Evolutionary conservation across 2,797 vertebrate species (phyloP).

Genomic region (Microchirus variegatus): DNA sequence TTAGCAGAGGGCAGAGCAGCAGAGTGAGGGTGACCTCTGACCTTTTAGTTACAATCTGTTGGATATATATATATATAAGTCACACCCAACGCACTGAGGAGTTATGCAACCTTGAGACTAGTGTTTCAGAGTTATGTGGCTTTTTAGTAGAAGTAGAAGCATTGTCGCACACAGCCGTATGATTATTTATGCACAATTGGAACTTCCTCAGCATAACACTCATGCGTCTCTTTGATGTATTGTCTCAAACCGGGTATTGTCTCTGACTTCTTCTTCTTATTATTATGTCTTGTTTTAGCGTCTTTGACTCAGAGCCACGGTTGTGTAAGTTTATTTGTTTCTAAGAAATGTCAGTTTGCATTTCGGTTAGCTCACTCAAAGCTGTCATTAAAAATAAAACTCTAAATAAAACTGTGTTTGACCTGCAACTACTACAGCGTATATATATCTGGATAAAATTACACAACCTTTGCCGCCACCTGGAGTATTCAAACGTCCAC

Average conservation of each 20-base stretch:
- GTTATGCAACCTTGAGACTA: no score
- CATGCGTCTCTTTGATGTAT: constrained; percentile 52
- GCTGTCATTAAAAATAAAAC: no score
- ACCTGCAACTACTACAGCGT: neutral
- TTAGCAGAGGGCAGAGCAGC: constrained; percentile 15
- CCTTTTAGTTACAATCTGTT: neutral
- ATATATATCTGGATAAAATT: no score
- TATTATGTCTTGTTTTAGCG: constrained; percentile 15
- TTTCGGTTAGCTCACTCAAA: no score
- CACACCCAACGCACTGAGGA: no score
- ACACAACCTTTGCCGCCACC: constrained; percentile 24
- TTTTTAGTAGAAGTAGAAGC: neutral
- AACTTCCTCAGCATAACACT: constrained; percentile 29
- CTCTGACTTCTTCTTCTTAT: neutral
- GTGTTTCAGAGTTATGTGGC: neutral
- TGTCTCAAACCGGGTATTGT: constrained; percentile 35
- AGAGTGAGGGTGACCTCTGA: no score
- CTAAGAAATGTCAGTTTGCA: no score
- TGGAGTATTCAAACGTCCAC: constrained; percentile 3
- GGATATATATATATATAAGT: no score
- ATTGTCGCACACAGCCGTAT: neutral
- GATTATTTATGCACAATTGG: constrained; percentile 12
- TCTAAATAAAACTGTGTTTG: no score
- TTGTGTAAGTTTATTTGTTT: no score
- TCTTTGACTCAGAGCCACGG: constrained; percentile 6